Conservation (phyloP, 1,140 invertebrate species). For the Drosophila dunni region DNA sequence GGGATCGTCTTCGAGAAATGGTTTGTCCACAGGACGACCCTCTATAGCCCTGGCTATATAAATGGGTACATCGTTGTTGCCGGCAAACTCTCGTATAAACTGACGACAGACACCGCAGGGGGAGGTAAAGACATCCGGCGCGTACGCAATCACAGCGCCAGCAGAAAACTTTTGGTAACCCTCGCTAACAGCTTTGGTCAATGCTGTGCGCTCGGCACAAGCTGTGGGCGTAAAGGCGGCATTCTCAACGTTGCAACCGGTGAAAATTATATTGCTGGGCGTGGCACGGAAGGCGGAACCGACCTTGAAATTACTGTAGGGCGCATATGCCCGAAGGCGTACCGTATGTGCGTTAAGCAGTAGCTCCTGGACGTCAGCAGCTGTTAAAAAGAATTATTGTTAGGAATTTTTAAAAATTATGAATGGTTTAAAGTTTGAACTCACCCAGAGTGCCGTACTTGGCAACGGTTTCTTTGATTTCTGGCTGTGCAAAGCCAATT, state of each 20-base stretch:
- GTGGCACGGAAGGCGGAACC: conserved; percentile 93
- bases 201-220: conserved; percentile 96
- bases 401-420: neutral
- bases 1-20: conserved; percentile 50
- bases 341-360: conserved; percentile 87
- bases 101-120: conserved; percentile 98
- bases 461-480: conserved; percentile 44
- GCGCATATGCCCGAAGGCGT: conserved; percentile 91
- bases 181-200: conserved; percentile 94
- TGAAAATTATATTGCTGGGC: conserved; percentile 87
- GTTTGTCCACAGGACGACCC: conserved; percentile 70
- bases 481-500: conserved; percentile 50
- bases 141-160: conserved; percentile 90
- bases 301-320: conserved; percentile 97
- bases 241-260: conserved; percentile 96
- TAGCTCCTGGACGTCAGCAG: conserved; percentile 87
- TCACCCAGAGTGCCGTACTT: conserved; percentile 58
- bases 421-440: conserved; percentile 5
- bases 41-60: conserved; percentile 89
- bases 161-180: conserved; percentile 91
- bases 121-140: conserved; percentile 88
- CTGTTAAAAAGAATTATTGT: conserved; percentile 78
- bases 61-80: conserved; percentile 87
- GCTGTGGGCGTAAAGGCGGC: conserved; percentile 90
- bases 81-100: conserved; percentile 90